Conservation (phyloP, 1,140 invertebrate species). For the Nebria ingens region DNA sequence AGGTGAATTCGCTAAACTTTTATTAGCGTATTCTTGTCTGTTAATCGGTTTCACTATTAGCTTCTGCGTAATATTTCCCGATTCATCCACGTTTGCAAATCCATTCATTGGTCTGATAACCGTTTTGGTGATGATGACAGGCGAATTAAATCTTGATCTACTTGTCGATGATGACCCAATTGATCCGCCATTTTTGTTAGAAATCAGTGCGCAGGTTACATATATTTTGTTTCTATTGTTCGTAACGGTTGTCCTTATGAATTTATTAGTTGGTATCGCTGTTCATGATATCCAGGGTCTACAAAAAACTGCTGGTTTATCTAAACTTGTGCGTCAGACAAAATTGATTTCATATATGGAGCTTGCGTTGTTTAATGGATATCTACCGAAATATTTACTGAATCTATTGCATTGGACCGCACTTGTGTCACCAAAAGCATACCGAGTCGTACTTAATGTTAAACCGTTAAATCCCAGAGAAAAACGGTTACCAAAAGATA, state of each 20-base stretch:
- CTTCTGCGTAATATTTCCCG: conserved; percentile 76
- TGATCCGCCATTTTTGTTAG: conserved; percentile 47
- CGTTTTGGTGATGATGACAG: conserved; percentile 83
- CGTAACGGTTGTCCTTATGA: conserved; percentile 73
- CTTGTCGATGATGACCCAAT: conserved; percentile 52
- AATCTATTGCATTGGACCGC: conserved; percentile 63
- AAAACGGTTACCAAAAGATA: conserved; percentile 61
- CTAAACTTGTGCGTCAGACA: conserved; percentile 65
- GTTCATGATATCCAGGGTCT: conserved; percentile 70
- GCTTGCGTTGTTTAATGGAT: conserved; percentile 54
- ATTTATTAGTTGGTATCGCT: conserved; percentile 67
- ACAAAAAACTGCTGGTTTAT: conserved; percentile 63
- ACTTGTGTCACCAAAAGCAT: conserved; percentile 61
- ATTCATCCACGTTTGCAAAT: conserved; percentile 65
- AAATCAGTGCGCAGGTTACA: conserved; percentile 60
- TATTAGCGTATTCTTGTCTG: conserved; percentile 73
- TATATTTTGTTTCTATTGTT: conserved; percentile 64
- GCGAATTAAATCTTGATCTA: conserved; percentile 64
- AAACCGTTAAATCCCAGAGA: conserved; percentile 70
- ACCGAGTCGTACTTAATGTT: conserved; percentile 64
- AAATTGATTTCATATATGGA: conserved; percentile 67
- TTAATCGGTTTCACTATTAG: conserved; percentile 76
- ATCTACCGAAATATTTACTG: conserved; percentile 57
- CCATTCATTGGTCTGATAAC: conserved; percentile 70
- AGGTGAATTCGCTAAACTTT: conserved; percentile 71